phyloP scores from a whole-genome alignment of 2,797 vertebrate species.

The Myotis planiceps region DNA sequence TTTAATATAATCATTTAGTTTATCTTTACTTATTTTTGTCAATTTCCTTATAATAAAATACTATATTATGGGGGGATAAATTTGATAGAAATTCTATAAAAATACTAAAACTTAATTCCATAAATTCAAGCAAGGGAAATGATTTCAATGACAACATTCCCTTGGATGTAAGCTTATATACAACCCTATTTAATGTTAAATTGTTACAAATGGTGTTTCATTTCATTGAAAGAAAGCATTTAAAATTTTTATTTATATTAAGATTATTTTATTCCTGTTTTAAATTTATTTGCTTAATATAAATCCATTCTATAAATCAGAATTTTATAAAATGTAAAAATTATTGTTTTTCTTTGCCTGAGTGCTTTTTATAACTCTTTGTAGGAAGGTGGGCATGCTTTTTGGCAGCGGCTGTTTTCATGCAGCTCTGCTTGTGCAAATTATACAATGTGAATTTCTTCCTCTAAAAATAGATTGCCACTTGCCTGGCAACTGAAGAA shows the following conservation, averaged over 20 bases:
- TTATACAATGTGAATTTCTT: slow-evolving; percentile 60
- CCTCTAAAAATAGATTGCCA: slow-evolving; percentile 74
- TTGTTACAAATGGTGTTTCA: not conserved
- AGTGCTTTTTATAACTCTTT: not conserved
- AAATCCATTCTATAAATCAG: not conserved
- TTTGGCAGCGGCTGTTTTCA: slow-evolving; percentile 47
- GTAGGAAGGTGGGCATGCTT: not conserved
- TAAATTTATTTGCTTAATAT: slow-evolving; percentile 22
- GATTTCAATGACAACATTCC: not conserved
- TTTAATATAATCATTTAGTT: not conserved
- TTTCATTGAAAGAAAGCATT: not conserved
- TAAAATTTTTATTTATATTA: not conserved
- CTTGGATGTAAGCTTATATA: not conserved
- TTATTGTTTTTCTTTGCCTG: not conserved
- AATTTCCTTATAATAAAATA: slow-evolving; percentile 15
- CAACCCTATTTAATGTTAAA: not conserved
- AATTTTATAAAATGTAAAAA: slow-evolving; percentile 50
- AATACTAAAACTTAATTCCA: not conserved
- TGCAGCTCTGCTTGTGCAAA: slow-evolving; percentile 42
- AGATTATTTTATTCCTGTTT: not conserved
- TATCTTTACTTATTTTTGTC: slow-evolving; percentile 32
- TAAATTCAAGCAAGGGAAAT: not conserved
- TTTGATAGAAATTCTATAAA: not conserved
- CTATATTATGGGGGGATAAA: not conserved
- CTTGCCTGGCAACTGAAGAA: slow-evolving; percentile 61